Percentiles rank a stretch among this genome's conserved stretches.
Conservation (phyloP, 1,140 invertebrate species). For the Drosophila novamexicana region DNA sequence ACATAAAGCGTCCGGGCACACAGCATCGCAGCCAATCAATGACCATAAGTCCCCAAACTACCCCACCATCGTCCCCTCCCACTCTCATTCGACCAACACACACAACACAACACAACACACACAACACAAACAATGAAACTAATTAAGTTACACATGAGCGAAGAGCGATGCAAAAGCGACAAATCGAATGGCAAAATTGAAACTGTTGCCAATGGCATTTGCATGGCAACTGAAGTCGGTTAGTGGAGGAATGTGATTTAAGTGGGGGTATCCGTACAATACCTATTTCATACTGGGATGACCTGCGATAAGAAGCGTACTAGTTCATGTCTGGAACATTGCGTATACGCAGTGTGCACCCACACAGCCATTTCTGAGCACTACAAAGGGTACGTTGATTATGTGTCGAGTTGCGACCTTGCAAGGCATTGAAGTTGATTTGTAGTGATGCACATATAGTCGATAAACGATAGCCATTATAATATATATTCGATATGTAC, state of each 20-base stretch:
- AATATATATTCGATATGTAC: no score
- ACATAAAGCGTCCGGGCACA: constrained; percentile 4
- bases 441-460: no score
- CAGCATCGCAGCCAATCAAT: constrained; percentile 31
- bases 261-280: not conserved
- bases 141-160: constrained; percentile 58
- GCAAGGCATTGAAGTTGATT: no score
- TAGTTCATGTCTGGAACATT: constrained; percentile 11
- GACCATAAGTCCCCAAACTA: constrained; percentile 21
- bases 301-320: constrained; percentile 1
- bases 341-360: constrained; percentile 54
- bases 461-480: no score
- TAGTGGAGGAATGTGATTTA: not conserved
- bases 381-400: not conserved
- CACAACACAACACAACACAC: not conserved
- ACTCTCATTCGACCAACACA: not conserved
- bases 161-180: constrained; percentile 32
- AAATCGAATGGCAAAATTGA: constrained; percentile 45
- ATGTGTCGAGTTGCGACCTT: not conserved
- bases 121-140: constrained; percentile 59
- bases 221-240: not conserved
- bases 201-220: constrained; percentile 26
- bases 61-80: not conserved
- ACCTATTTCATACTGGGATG: not conserved
- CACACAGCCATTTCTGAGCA: not conserved